Base-by-base conservation (phyloP, 2,888 invertebrate species). In the Drosophila suboccidentalis region DNA sequence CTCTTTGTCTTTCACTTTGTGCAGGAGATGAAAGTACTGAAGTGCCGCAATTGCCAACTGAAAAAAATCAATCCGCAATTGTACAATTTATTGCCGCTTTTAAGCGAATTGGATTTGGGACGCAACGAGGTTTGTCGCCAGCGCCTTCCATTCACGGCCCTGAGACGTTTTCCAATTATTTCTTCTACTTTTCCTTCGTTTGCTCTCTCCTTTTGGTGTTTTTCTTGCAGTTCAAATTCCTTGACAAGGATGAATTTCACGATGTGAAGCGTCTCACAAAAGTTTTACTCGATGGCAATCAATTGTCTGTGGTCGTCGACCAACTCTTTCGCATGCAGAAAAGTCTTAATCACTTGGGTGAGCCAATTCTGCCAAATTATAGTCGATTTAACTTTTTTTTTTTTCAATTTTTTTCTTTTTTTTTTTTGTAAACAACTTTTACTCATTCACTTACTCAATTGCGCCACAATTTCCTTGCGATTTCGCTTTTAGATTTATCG, bases 1-100 rank as follows among this genome's bases (percentile, higher is more conserved):
- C 41, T 65, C n/a, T 67, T 49, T 26, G 17, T 50, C 22, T 32
- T n/a, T 29, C 41, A 65, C n/a, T 69, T 49, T 29, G 22, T 50
- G 44, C 95, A 96, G 94, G 95, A 95, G 85, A 93, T 97, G 70
- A 94, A 94, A 90, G 93, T 94, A 70, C 94, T 97, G 78, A 95
- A 95, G 90, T 96, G 97, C 91, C 94, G 96, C 78, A 93, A 94
- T 77, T 97, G 97, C 92, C 94, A 94, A 63, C 92, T 97, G 79
- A 94, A 94, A 85, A 94, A 95, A 91, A 95, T 97, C 84, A 97
- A 97, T 93, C 95, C 96, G 10, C 96, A 96, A 91, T 94, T 97
- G 84, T 97, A 96, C 93, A 95, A 96, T 91, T 94, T 96, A 85
- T 94, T 96, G 86, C 94, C 96, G 71, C 95, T 95, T 90, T 93